phyloP scores from a whole-genome alignment of 2,888 invertebrate genomes.

The Thereva nobilitata region DNA sequence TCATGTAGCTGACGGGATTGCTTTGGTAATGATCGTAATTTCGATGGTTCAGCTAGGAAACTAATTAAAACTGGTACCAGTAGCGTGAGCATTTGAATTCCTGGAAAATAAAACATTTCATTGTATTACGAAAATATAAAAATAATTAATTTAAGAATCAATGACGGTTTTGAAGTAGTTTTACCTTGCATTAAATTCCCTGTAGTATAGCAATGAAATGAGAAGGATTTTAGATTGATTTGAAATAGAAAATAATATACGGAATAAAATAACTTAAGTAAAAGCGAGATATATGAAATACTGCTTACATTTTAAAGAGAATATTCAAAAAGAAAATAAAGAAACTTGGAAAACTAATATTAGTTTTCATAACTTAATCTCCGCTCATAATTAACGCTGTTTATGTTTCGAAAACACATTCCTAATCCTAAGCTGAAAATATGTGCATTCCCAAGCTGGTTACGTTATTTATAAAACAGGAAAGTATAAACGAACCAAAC shows the following conservation, averaged over 20 bases:
- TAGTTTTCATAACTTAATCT: too few species aligned
- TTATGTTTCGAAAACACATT: too few species aligned
- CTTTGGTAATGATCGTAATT: constrained; percentile 64
- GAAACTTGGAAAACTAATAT: too few species aligned
- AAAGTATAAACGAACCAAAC: too few species aligned
- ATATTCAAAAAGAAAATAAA: too few species aligned
- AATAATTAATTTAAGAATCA: background rate
- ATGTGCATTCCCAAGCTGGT: too few species aligned
- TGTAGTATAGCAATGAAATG: constrained; percentile 45
- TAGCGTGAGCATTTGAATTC: constrained; percentile 85
- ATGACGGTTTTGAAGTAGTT: constrained; percentile 15
- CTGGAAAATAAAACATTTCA: constrained; percentile 58
- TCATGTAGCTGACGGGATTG: constrained; percentile 79
- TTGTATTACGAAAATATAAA: constrained; percentile 22
- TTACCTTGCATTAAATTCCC: constrained; percentile 68
- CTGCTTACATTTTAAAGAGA: too few species aligned
- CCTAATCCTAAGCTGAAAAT: too few species aligned
- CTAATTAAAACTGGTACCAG: constrained; percentile 89
- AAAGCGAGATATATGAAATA: too few species aligned
- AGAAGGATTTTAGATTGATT: background rate
- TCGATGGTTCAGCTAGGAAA: constrained; percentile 73
- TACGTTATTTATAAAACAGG: too few species aligned
- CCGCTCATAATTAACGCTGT: too few species aligned
- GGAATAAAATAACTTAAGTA: too few species aligned
- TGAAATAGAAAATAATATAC: background rate